Evolutionary conservation across 2,113 vertebrate genomes (phyloP), one percentile per base, ranked within the genome.

Genomic region (Egretta garzetta): DNA sequence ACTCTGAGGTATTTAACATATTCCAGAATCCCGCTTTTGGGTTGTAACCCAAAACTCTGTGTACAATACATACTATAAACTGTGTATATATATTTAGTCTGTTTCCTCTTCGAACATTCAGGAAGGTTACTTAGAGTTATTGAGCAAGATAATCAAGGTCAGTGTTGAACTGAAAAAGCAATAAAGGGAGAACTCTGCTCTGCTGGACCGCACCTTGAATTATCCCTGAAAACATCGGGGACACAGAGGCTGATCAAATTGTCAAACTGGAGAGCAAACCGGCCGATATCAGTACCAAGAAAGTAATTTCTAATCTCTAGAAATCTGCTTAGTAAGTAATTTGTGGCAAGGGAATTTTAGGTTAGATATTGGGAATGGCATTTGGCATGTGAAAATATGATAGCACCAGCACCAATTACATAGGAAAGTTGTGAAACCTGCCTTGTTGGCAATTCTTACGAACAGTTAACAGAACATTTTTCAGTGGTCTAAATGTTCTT

Each of bases 1-100:
- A 99, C 97, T 99, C 99, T 0, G 99, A 99, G 99, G 99, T 99
- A 98, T 16, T 56, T 66, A 90, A 37, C 35, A 1, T 8, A 4
- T 50, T 20, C 19, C 67, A 62, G 14, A 39, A 13, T 3, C 28
- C 39, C 53, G 30, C 66, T 47, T 17, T 67, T 8, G 67, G 35
- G 5, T 32, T n/a, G n/a, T 6, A 24, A 6, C 26, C 19, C 41
- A 13, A 8, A 24, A 2, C 10, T 17, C 12, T 10, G 5, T 5
- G 0, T 7, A 5, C 49, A 24, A 16, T 12, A 3, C 14, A 2
- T n/a, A 0, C 18, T 2, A 1, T 10, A 45, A 75, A 27, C 33
- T 16, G 1, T 0, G 0, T 9, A 3, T 3, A 3, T 27, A 0
- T 4, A 33, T 6, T 15, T 35, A 76, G 26, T 30, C 64, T 67